Evolutionary conservation across 2,113 vertebrate genomes (phyloP), one percentile per base, ranked within the genome.

Genomic region (Dendropsophus ebraccatus): DNA sequence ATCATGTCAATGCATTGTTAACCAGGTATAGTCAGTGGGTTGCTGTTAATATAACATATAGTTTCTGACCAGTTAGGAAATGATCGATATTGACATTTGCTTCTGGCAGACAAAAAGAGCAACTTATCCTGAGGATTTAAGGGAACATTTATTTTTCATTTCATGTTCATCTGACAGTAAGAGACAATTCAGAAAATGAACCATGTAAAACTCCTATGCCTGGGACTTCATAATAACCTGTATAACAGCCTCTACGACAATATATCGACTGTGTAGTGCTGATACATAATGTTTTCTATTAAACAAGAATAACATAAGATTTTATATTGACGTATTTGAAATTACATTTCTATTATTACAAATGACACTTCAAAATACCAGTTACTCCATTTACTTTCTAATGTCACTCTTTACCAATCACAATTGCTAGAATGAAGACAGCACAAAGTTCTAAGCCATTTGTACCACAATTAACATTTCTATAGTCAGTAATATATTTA

Each of bases 141-240:
- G 28, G 3, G 32, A 79, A 45, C 32, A 70, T 86, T 56, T 74
- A 25, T 35, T 14, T 86, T 90, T 89, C 72, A 83, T 89, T 81
- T 25, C 25, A 85, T 81, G 17, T 6, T 0, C 84, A 67, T 58
- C 83, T 87, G 85, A 87, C 81, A 75, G 32, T 82, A 89, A 90
- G 83, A 90, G 76, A 90, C 69, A 0, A 0, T 90, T 90, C 87
- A 56, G 30, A 88, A 89, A 73, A 41, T 88, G 90, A 90, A 90
- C 88, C 56, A 88, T 3, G 4, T 73, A 28, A 56, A 77, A 77
- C 17, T 89, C 79, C 84, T 37, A 80, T 52, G 86, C 77, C 84
- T 86, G 80, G 87, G 47, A 87, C 88, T 58, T 56, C 32, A 80
- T 58, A 41, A 28, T 73, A 35, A 62, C 58, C 73, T 65, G 54